Evolutionary conservation across 2,888 invertebrate species (phyloP), one percentile per base, ranked within the genome.

Genomic region (Invenusta paracnida): DNA sequence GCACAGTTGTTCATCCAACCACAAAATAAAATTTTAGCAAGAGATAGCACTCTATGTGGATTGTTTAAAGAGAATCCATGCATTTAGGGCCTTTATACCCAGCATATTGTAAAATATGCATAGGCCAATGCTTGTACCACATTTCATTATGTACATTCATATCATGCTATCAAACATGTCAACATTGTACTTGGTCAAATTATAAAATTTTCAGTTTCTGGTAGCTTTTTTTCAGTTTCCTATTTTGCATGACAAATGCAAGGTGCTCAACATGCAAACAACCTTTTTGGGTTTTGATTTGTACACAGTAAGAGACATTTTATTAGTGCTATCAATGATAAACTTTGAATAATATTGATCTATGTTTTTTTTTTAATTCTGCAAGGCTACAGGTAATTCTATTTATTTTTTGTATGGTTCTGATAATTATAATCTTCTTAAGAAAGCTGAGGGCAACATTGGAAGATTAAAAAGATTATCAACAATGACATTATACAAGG

Each of bases 81-180:
- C 23, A 79, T 79, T 79, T 27, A 79, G 79, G 23, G 79, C 79
- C 23, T 13, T 27, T 25, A 79, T 79, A 27, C 23, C 79, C n/a
- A 79, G 79, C 79, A 79, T 25, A 79, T 79, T 79, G 79, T 79
- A 79, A 79, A 79, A 79, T 23, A 79, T 79, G 79, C 79, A 79
- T 79, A 13, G 79, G 79, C 79, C 79, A 79, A 25, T 27, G 23
- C 29, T 79, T 28, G 79, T 27, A 79, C 79, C 79, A 27, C 23
- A n/a, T 28, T 79, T 79, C 79, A 28, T 79, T 27, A 23, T 79
- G 29, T 79, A 79, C 79, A 79, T 79, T 23, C 79, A 23, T 28
- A 5, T 79, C 79, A 79, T 79, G 79, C 79, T 79, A n/a, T n/a
- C n/a, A n/a, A n/a, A n/a, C n/a, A n/a, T n/a, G 29, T 79, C 79